phyloP scores from a whole-genome alignment of 2,888 invertebrate genomes.

The Norana najaformis region DNA sequence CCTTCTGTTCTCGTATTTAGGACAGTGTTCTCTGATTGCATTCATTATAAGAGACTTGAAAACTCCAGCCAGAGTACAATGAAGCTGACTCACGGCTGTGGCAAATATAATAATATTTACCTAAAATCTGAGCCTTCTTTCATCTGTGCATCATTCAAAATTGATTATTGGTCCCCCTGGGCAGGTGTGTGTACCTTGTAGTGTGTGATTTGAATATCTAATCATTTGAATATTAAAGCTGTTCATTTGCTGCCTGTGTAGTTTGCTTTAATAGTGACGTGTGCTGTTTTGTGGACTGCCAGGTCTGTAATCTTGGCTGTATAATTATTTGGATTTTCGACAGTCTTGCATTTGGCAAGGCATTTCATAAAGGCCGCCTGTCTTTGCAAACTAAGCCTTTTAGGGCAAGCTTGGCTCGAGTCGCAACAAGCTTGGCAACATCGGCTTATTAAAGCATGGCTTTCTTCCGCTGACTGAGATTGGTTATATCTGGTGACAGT shows the following conservation, averaged over 20 bases:
- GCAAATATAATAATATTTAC: constrained; percentile 25
- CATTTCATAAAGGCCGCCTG: constrained; percentile 6
- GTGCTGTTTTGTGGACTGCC: constrained; percentile 13
- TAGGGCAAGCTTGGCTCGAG: background rate
- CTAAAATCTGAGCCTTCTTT: constrained; percentile 18
- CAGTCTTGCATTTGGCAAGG: background rate
- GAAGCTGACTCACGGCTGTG: background rate
- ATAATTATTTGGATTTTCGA: constrained; percentile 6
- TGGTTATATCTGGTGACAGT: background rate
- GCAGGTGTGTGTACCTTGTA: constrained; percentile 13
- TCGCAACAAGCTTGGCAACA: background rate
- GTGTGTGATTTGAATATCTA: constrained; percentile 13
- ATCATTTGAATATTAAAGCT: constrained; percentile 13
- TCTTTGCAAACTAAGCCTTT: background rate
- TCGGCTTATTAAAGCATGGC: background rate
- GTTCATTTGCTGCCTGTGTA: constrained; percentile 2
- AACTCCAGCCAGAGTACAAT: constrained; percentile 22
- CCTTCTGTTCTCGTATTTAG: constrained; percentile 13
- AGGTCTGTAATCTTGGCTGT: constrained; percentile 6
- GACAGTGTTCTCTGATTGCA: constrained; percentile 13
- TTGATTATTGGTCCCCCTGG: constrained; percentile 16
- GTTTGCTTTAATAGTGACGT: background rate
- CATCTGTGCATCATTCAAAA: constrained; percentile 23
- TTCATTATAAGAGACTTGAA: constrained; percentile 6
- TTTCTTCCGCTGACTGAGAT: background rate